These are phyloP conservation scores for Enteromius unitaeniatus DNA, from an alignment of 2,797 vertebrate genomes.

Conservation along the genomic window DNA sequence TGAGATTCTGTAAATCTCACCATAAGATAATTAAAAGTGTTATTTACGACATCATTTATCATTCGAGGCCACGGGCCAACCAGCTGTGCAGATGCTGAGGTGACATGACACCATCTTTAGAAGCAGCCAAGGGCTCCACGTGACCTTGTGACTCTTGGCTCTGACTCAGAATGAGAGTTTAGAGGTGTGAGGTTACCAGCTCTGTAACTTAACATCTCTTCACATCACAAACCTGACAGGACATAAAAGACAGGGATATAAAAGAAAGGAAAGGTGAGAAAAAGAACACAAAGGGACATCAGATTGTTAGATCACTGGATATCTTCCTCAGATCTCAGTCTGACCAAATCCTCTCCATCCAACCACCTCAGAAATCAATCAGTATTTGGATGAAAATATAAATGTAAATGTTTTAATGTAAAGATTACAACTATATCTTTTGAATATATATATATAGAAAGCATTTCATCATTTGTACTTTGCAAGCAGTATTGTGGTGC, in stretches of 20 bases:
- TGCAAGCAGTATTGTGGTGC: too few relatives aligned
- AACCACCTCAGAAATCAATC: neutral
- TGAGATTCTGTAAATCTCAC: neutral
- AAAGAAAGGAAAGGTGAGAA: constrained; percentile 7
- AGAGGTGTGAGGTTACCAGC: constrained; percentile 30
- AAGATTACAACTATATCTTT: too few relatives aligned
- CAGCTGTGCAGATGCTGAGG: constrained; percentile 18
- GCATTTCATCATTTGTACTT: too few relatives aligned
- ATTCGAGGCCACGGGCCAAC: constrained; percentile 25
- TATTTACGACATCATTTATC: constrained; percentile 15
- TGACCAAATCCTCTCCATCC: neutral
- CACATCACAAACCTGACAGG: neutral
- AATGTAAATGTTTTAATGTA: neutral
- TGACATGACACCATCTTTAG: constrained; percentile 26
- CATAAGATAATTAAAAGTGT: neutral
- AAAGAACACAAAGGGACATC: constrained; percentile 1
- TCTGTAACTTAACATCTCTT: constrained; percentile 14
- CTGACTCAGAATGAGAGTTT: constrained; percentile 6
- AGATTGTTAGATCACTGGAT: neutral
- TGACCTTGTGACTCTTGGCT: constrained; percentile 27
- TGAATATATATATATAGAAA: too few relatives aligned
- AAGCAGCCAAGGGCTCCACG: constrained; percentile 27
- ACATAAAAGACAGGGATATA: constrained; percentile 19
- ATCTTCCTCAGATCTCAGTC: constrained; percentile 14
- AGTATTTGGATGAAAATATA: neutral